Conservation (phyloP, 35 echinoderm and acorn worm species). For the Ptychodera flava region DNA sequence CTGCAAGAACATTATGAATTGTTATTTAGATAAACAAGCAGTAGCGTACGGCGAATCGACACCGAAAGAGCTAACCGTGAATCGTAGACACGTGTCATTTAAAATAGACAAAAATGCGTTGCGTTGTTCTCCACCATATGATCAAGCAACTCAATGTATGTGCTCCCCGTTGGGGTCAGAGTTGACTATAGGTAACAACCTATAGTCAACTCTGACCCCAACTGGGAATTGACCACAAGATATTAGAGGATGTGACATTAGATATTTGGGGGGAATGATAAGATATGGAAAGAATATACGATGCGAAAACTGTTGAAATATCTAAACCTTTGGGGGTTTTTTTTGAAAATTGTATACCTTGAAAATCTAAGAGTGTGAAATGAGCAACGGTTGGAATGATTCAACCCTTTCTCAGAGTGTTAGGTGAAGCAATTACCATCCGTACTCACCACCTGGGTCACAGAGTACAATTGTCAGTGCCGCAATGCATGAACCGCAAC, state of each 20-base stretch:
- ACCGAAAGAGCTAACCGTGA: background rate
- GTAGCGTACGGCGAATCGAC: background rate
- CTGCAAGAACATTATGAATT: background rate
- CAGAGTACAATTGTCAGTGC: background rate
- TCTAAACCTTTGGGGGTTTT: background rate
- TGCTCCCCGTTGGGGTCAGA: too few relatives aligned
- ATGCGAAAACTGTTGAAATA: too few relatives aligned
- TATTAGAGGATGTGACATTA: too few relatives aligned
- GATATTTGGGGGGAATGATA: too few relatives aligned
- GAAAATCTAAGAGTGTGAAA: background rate
- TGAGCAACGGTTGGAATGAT: background rate
- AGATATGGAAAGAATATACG: too few relatives aligned
- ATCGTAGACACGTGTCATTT: background rate
- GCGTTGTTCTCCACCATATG: background rate
- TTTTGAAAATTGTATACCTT: background rate
- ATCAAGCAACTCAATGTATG: background rate
- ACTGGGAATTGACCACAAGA: background rate
- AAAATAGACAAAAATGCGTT: too few relatives aligned
- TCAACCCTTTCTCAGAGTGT: background rate
- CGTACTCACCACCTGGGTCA: background rate
- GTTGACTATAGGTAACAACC: too few relatives aligned
- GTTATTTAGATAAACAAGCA: background rate
- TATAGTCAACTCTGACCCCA: background rate
- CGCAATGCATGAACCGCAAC: background rate
- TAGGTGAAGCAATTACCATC: too few relatives aligned